phyloP scores from a whole-genome alignment of 1,140 invertebrate species.

The Ephestia elutella region DNA sequence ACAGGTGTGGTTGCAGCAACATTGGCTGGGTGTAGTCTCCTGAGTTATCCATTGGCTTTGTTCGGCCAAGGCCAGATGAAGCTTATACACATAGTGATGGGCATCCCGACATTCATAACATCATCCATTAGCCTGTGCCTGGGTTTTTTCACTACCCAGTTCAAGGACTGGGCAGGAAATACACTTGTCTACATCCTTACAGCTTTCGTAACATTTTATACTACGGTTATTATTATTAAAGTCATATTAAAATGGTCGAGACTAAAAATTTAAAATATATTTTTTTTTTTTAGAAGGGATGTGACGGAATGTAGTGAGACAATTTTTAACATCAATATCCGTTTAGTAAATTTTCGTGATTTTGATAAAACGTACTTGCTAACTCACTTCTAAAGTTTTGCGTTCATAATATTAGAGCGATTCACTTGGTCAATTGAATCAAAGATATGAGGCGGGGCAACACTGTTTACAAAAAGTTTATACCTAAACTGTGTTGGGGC shows the following conservation, averaged over 20 bases:
- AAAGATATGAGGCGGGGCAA: too few relatives aligned
- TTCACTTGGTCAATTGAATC: too few relatives aligned
- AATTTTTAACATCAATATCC: too few relatives aligned
- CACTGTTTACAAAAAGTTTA: too few relatives aligned
- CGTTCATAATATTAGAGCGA: too few relatives aligned
- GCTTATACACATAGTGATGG: conserved; percentile 28
- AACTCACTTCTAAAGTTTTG: too few relatives aligned
- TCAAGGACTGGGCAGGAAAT: conserved; percentile 25
- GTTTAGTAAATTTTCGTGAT: too few relatives aligned
- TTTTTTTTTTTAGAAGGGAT: not conserved
- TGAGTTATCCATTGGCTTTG: conserved; percentile 6
- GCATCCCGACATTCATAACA: conserved; percentile 35
- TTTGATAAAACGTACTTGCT: too few relatives aligned
- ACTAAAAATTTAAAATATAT: conserved; percentile 15
- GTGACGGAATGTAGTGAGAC: not conserved
- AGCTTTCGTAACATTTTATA: conserved; percentile 34
- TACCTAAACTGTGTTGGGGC: too few relatives aligned
- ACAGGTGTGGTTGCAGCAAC: conserved; percentile 25
- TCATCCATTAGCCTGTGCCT: conserved; percentile 36
- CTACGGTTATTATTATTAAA: conserved; percentile 27
- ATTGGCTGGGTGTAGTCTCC: conserved; percentile 15
- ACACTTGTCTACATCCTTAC: conserved; percentile 24
- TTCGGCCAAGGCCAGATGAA: conserved; percentile 18
- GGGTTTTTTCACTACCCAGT: conserved; percentile 21
- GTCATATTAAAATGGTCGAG: conserved; percentile 36